Base-by-base conservation (phyloP, 2,797 vertebrate genomes). In the Ctenochaetus hawaiiensis region DNA sequence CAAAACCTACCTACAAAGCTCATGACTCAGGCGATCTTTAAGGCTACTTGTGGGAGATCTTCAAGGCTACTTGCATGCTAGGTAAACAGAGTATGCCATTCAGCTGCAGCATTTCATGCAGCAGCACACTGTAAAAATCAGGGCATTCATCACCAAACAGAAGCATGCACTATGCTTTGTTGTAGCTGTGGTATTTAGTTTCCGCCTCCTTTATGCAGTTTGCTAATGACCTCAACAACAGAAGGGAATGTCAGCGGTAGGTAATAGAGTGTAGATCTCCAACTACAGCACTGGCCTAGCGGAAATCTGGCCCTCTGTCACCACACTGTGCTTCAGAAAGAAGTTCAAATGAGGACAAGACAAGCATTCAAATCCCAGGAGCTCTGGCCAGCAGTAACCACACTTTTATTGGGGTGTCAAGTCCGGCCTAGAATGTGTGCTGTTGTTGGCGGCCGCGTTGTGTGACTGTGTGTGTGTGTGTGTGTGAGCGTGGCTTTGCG, bases 271-370 rank as follows among this genome's bases (percentile, higher is more conserved):
- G 79, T 79, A 77, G 84, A 82, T 66, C 75, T 87, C 72, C 78
- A 70, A 83, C 83, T 83, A 78, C 71, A 83, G 85, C 81, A 82
- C 80, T 3, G 77, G 83, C 75, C 86, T 80, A 51, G 85, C 66
- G 80, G 85, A 94, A 91, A 94, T 88, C 91, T 91, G 90, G 84
- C 87, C 80, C 83, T 71, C 82, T 83, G 82, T 93, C 85, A 88
- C 84, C 70, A 84, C 87, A 72, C 86, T 83, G 86, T 82, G 86
- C 87, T 93, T 93, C 78, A 94, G 84, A 81, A 89, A 89, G 83
- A 85, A 90, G 95, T 95, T 95, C 93, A 94, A 83, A 86, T 89
- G 83, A 96, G 94, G 96, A 94, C 92, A 90, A 77, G 81, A 95
- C 63, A 93, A 71, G 83, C 81, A 66, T 75, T 93, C 78, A 89